Percentiles rank a stretch among this genome's conserved stretches.
These are phyloP conservation scores for Pterobdella sp. DNA, from an alignment of 2,888 invertebrate genomes.

Conservation along the genomic window DNA sequence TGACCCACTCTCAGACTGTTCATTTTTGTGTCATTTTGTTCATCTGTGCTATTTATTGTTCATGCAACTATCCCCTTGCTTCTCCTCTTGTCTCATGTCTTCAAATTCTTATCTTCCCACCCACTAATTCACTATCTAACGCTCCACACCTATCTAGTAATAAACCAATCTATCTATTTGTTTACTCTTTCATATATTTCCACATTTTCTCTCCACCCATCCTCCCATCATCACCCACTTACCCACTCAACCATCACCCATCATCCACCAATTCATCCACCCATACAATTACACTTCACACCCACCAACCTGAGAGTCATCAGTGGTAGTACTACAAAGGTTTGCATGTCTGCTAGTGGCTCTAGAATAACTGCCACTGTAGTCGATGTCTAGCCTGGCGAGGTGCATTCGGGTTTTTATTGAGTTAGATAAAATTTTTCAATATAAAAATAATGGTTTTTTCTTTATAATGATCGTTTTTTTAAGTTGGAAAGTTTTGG, in stretches of 20 bases:
- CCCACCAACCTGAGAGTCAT: slow-evolving; percentile 16
- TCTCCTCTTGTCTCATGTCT: neutral
- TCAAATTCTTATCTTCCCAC: neutral
- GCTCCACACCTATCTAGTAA: no score
- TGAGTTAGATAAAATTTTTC: no score
- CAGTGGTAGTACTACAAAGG: slow-evolving; percentile 13
- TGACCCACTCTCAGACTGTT: slow-evolving; percentile 14
- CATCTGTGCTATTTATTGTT: slow-evolving; percentile 8
- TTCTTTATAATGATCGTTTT: no score
- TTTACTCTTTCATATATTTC: neutral
- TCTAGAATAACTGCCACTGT: slow-evolving; percentile 3
- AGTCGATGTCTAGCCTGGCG: slow-evolving; percentile 18
- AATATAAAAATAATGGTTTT: no score
- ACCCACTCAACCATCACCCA: neutral
- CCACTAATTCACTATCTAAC: neutral
- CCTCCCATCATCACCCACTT: neutral
- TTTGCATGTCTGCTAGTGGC: slow-evolving; percentile 23
- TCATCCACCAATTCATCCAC: neutral
- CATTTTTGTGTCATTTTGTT: neutral
- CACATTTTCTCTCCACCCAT: neutral
- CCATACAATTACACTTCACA: neutral
- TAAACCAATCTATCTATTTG: no score
- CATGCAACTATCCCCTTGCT: no score
- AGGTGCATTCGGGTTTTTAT: no score
- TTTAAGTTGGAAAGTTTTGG: no score